phyloP scores from a whole-genome alignment of 1,140 invertebrate species.

The Drosophila jambulina region DNA sequence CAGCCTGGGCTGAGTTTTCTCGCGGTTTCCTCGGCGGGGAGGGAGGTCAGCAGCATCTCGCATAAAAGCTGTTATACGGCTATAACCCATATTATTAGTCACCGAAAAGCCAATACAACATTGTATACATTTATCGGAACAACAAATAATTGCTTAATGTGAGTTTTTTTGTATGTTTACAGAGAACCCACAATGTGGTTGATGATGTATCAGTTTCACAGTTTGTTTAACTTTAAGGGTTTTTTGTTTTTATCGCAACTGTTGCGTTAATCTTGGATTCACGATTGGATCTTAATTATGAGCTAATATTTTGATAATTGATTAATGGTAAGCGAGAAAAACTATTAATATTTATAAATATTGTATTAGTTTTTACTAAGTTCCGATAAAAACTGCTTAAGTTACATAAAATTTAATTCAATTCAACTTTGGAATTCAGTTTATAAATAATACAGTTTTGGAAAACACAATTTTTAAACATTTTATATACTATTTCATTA shows the following conservation, averaged over 20 bases:
- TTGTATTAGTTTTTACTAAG: neutral
- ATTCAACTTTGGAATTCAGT: neutral
- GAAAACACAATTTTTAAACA: neutral
- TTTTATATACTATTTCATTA: neutral
- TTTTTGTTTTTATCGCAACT: slow-evolving; percentile 6
- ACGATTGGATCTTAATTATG: slow-evolving; percentile 6
- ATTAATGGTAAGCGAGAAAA: neutral
- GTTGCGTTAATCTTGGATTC: slow-evolving; percentile 7
- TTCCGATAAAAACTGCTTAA: neutral
- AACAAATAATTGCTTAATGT: slow-evolving; percentile 13
- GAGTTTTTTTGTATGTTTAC: slow-evolving; percentile 4
- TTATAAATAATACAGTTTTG: neutral
- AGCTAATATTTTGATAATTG: neutral
- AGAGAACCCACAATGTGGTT: slow-evolving; percentile 11
- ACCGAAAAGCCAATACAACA: slow-evolving; percentile 7
- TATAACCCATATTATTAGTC: slow-evolving; percentile 22
- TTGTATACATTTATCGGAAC: slow-evolving; percentile 8
- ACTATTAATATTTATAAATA: neutral
- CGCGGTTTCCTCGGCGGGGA: slow-evolving; percentile 20
- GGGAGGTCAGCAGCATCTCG: slow-evolving; percentile 24
- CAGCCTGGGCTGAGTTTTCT: slow-evolving; percentile 16
- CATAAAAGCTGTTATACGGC: slow-evolving; percentile 10
- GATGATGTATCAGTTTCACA: slow-evolving; percentile 9
- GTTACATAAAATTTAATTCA: no score
- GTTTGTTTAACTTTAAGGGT: neutral